Base-by-base conservation (phyloP, 1,140 invertebrate genomes). In the Chionoecetes opilio region DNA sequence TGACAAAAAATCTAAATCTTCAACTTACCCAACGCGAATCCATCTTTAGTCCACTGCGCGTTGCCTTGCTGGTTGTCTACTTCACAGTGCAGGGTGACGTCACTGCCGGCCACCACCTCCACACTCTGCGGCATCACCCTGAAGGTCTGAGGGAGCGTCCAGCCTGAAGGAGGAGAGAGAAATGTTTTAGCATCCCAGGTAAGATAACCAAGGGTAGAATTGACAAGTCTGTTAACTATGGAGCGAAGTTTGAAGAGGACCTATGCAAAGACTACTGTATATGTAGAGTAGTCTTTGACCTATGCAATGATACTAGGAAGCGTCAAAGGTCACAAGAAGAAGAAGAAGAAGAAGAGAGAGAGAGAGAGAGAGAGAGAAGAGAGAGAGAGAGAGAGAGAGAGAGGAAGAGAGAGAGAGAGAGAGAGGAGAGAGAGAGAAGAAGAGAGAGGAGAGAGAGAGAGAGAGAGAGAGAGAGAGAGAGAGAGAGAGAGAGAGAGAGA, bases 11-110 rank as follows among this genome's bases (percentile, higher is more conserved):
- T 84, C 32, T 9, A 29, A 84, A 84, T n/a, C n/a, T 63, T 35
- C 53, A 32, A 94, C 93, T 91, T 34, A 94, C 93, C 93, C 8
- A 94, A 35, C 3, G 93, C 93, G 38, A 94, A 94, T 34, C 93
- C 93, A 35, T 91, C 41, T 29, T 94, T 94, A 0, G 93, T 94
- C 93, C 93, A 94, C 89, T 94, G 93, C n/a, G 93, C 93, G 11
- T 94, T 94, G 8, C 93, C 93, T 46, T 94, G 93, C 82, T 94
- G 93, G 63, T 94, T 84, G 0, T 94, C 93, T 0, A 94, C 86
- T 41, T 94, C 93, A 32, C 93, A 94, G 3, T 29, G 53, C 8
- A 94, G 89, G 11, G 41, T 84, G 2, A 91, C 93, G 3, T 63
- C 86, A 37, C 35, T 84, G 6, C 93, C 93, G 5, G 93, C 88